Evolutionary conservation across 2,888 invertebrate genomes (phyloP), one percentile per base, ranked within the genome.

Genomic region (Catocala nupta): DNA sequence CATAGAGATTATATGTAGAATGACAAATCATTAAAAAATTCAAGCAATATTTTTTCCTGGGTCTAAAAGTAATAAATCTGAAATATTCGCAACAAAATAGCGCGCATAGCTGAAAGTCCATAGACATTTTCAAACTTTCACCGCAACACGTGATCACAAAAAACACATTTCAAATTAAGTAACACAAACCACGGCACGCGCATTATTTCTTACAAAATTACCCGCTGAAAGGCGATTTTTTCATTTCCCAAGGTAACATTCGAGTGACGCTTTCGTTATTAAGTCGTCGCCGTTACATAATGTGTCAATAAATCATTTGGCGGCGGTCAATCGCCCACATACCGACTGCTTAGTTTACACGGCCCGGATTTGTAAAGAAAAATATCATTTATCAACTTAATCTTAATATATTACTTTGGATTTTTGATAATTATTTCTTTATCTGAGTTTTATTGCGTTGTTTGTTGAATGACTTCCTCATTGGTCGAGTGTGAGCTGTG

Each of bases 281-380:
- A 86, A 87, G 88, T 81, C 81, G 82, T 86, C 78, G 55, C 64
- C 75, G 75, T 76, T 75, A 84, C 81, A 84, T 85, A 85, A 87
- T 81, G 80, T 77, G 71, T 75, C 85, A 73, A 87, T 88, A 86
- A 84, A 81, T 88, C 83, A 87, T 84, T 82, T 69, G 71, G 76
- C 75, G 36, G 74, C 77, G 71, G 76, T 75, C 80, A 77, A 80
- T 86, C 82, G 82, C 81, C 79, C 72, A 71, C 79, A 71, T 73
- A 55, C 63, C 51, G 33, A 7, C 33, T 25, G 16, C 34, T 55
- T 42, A 58, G 7, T 70, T 62, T 71, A 69, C 16, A 71, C 16
- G 42, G 8, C 57, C 52, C 71, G 49, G 36, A 44, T 69, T 48
- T 25, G 5, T 5, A 13, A 13, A 34, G 4, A 5, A 52, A 47